A percentile compares a stretch with the other conserved stretches of the same genome.
These are phyloP conservation scores for Lepilemur ruficaudatus DNA, from an alignment of 2,797 vertebrate genomes.

Conservation along the genomic window DNA sequence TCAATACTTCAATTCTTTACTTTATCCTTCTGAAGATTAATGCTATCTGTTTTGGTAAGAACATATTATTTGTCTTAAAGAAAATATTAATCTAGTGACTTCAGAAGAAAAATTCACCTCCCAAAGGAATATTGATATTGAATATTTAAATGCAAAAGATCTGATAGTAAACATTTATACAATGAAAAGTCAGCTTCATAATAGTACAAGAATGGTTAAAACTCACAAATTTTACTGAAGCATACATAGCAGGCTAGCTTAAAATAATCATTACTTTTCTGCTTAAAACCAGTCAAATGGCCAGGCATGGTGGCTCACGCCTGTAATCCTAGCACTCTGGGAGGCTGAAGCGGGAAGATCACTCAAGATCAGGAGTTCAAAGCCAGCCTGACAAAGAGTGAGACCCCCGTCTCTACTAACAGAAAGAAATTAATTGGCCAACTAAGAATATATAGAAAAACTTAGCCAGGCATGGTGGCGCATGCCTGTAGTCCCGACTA, in stretches of 20 bases:
- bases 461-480: no score
- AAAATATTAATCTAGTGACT: constrained; percentile 54
- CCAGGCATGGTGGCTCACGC: no score
- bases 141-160: constrained; percentile 39
- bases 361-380: no score
- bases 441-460: no score
- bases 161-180: neutral
- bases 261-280: neutral
- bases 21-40: constrained; percentile 45
- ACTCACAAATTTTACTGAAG: constrained; percentile 3
- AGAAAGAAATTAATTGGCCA: no score
- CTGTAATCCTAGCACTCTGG: no score
- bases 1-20: constrained; percentile 46
- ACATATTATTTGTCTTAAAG: constrained; percentile 36
- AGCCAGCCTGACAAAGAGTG: no score
- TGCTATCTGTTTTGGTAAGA: constrained; percentile 28
- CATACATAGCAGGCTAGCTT: neutral
- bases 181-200: constrained; percentile 15
- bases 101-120: neutral
- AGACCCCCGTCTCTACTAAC: no score
- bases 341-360: no score
- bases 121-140: neutral
- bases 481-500: no score
- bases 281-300: neutral
- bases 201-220: constrained; percentile 16